Base-by-base conservation (phyloP, 2,888 invertebrate genomes). In the Argynnis bischoffii region DNA sequence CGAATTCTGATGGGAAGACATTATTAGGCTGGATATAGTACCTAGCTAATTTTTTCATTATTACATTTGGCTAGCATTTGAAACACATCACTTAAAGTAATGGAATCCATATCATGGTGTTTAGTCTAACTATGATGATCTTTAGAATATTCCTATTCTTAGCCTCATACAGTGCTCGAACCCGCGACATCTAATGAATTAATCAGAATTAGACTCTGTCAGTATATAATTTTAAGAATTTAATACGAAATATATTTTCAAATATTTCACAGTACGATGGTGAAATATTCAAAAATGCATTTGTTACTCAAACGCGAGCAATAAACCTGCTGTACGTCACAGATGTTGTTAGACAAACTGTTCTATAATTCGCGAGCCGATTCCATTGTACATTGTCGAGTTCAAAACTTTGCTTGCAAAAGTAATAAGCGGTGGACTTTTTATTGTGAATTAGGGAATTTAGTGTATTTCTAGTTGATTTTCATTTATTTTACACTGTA, bases 401-500 rank as follows among this genome's bases (percentile, higher is more conserved):
- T 77, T 76, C 69, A 66, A 70, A 82, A 81, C 78, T 82, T 81
- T 73, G 72, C 75, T 78, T 80, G 81, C 78, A 79, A 78, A 72
- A 73, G 60, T 61, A 56, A 56, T 55, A 65, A 51, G 60, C 55
- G 41, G 48, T 59, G 67, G 16, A 54, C 54, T 68, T 56, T 61
- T 59, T 48, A 48, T 59, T 48, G 26, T 47, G 47, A 59, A 59
- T 48, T 59, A 59, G 59, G 57, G 13, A 48, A n/a, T 26, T 26
- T 59, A 59, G 47, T 31, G 59, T 26, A 48, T 11, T 59, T 59
- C 48, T 47, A 48, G 26, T 48, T 48, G 6, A 26, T 48, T 59
- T 59, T 59, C 48, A 26, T 48, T 48, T 59, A 59, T 48, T 59
- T 48, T 59, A 6, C 26, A 26, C 21, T 26, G n/a, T 26, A 48